phyloP scores from a whole-genome alignment of 2,797 vertebrate species.

The Spinibarbus caldwelli region DNA sequence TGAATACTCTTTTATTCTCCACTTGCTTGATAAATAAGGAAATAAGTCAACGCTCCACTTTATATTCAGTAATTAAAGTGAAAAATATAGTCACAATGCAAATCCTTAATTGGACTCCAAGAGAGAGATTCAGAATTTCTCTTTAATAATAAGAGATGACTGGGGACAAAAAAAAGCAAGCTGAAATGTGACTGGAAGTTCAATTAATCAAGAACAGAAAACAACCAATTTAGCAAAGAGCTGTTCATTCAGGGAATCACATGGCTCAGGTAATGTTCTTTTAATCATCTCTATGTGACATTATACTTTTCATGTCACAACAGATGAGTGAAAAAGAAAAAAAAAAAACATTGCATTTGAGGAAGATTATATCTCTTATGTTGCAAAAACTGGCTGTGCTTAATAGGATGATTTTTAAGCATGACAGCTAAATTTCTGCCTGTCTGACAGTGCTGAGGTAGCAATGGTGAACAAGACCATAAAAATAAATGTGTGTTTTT shows the following conservation, averaged over 20 bases:
- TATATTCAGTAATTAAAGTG: conserved; percentile 99
- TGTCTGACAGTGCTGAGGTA: conserved; percentile 14
- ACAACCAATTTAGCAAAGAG: conserved; percentile 94
- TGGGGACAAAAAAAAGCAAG: conserved; percentile 96
- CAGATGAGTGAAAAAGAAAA: conserved; percentile 62
- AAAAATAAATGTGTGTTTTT: background rate
- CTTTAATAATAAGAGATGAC: conserved; percentile 99
- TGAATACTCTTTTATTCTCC: conserved; percentile 88
- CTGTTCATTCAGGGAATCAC: conserved; percentile 94
- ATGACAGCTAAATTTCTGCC: background rate
- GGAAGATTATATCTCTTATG: conserved; percentile 70
- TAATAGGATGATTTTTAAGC: conserved; percentile 72
- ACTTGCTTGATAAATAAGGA: conserved; percentile 99
- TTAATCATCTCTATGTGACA: conserved; percentile 96
- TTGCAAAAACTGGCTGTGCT: no score
- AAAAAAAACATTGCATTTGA: conserved; percentile 64
- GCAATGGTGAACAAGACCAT: background rate
- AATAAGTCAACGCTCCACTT: conserved; percentile 92
- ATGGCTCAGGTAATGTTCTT: conserved; percentile 97
- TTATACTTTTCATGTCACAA: conserved; percentile 75
- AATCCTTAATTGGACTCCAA: conserved; percentile 99
- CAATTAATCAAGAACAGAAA: conserved; percentile 99
- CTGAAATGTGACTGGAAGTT: conserved; percentile 95
- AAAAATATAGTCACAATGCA: conserved; percentile 99
- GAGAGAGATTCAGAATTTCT: conserved; percentile 99